phyloP scores from a whole-genome alignment of 2,797 vertebrate genomes.

The Hirundo rustica region DNA sequence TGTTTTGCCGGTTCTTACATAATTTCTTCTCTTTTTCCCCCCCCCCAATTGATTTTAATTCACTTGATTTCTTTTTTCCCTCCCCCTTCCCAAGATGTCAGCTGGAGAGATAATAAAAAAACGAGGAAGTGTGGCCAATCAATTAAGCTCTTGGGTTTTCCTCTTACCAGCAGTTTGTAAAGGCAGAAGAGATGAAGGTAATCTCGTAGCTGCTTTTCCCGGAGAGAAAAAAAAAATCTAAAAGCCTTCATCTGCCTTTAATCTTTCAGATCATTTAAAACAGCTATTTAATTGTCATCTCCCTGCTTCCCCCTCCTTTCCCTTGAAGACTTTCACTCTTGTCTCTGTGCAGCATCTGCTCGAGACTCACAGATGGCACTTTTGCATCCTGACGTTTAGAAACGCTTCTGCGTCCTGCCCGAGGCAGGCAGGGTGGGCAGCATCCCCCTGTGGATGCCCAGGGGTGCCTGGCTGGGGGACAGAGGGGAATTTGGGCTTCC shows the following conservation, averaged over 20 bases:
- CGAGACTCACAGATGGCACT: slow-evolving; percentile 23
- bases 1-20: slow-evolving; percentile 58
- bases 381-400: not conserved
- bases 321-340: not conserved
- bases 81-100: not conserved
- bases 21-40: slow-evolving; percentile 6
- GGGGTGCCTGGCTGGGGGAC: not conserved
- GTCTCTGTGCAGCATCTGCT: slow-evolving; percentile 44
- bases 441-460: not conserved
- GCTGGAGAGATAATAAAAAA: slow-evolving; percentile 14
- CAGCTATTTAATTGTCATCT: slow-evolving; percentile 48
- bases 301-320: not conserved
- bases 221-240: not conserved
- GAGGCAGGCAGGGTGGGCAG: not conserved
- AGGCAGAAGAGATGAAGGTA: not conserved
- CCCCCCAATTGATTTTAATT: slow-evolving; percentile 40
- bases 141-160: not conserved
- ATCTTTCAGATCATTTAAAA: slow-evolving; percentile 38
- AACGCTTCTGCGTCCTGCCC: not conserved
- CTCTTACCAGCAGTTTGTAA: not conserved
- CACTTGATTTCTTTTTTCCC: slow-evolving; percentile 19
- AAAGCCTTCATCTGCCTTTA: slow-evolving; percentile 25
- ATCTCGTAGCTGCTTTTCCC: not conserved
- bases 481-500: not conserved
- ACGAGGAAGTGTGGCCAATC: not conserved